Base-by-base conservation (phyloP, 2,113 vertebrate genomes). In the Callospermophilus lateralis region DNA sequence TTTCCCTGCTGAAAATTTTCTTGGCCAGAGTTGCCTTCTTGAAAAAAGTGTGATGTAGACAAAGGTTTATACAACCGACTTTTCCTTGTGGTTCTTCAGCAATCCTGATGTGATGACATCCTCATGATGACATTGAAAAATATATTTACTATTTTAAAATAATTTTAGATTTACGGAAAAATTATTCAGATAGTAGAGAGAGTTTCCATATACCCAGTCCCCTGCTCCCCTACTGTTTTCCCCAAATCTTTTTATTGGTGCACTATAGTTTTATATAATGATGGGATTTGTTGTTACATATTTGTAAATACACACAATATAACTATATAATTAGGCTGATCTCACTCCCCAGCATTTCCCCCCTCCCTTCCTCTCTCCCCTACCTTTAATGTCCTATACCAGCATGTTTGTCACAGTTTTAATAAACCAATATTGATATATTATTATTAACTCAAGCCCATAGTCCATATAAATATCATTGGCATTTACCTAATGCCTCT, bases 1-100 rank as follows among this genome's bases (percentile, higher is more conserved):
- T 42, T 51, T 32, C 24, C 37, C 45, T 24, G 37, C 55, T 94
- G 84, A 97, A 95, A 95, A 84, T 77, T 92, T 61, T 88, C 26
- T 84, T 92, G 80, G 84, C n/a, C 12, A 84, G 22, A 68, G 16
- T 30, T 88, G n/a, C 2, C 37, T 96, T 15, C 39, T 78, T 95
- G 51, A 28, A 68, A 95, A 55, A 74, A 65, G 7, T 67, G 58
- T 65, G 51, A 84, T 63, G 10, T n/a, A 61, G 67, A 16, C n/a
- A 95, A 87, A 94, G 51, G 11, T 83, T 58, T 96, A 68, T 39
- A 72, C 30, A 24, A 84, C 28, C 8, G 13, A 51, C 51, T 53
- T 85, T 81, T 45, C 17, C 24, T 32, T 86, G 16, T 3, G 24
- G 67, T 79, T 76, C 3, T 51, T 86, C 26, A 63, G 26, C 51